Evolutionary conservation across 2,888 invertebrate species (phyloP), one percentile per base, ranked within the genome.

Genomic region (Catocala nupta): DNA sequence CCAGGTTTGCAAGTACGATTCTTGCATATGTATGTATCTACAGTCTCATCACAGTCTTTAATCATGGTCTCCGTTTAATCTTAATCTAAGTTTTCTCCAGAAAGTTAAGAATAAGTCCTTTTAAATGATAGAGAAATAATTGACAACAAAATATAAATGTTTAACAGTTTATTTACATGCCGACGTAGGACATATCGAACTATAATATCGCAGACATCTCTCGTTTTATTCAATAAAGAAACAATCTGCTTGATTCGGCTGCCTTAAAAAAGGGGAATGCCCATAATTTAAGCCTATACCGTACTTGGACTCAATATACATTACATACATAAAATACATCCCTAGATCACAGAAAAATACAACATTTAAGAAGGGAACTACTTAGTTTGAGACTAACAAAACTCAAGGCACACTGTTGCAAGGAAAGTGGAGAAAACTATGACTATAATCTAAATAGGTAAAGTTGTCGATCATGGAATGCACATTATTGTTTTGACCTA

Each of bases 331-430:
- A 74, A 73, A 78, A 77, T 81, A 77, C 83, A 81, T 83, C 83
- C 81, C 84, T 86, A 88, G 84, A 92, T 92, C 92, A 92, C 91
- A 92, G 91, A 86, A 82, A 81, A 80, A 81, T 82, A 80, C 73
- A 82, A 80, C 71, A 71, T 73, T 72, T 64, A 64, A 70, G 52
- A 58, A 63, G 63, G 55, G 65, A 66, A 65, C 69, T 66, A n/a
- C n/a, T n/a, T n/a, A 76, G 48, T 59, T 60, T 56, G 62, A 71
- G 63, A 71, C 63, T 73, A 71, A 74, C 52, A 55, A 65, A 73
- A 75, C 75, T 69, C 70, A 78, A 83, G 84, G 79, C 81, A 78
- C 75, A 68, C 64, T 56, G 61, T 70, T 61, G 62, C 43, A 55
- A 72, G 10, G 49, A 61, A 63, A 65, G 61, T 69, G 63, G 48